phyloP scores from a whole-genome alignment of 2,888 invertebrate species.

The Rhabditoides inermis region DNA sequence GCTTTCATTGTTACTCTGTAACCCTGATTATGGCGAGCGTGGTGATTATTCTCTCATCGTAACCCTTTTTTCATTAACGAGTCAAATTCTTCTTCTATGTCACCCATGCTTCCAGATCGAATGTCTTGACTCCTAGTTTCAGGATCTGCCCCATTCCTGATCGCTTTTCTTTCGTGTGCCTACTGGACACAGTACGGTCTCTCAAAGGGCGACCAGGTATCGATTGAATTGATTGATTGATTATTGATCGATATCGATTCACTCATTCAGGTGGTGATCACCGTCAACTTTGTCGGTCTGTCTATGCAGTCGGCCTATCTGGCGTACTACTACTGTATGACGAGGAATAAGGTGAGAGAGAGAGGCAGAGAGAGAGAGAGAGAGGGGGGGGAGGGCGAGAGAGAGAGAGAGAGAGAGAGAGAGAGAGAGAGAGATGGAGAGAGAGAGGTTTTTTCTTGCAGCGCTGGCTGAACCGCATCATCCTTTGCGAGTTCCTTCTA shows the following conservation, averaged over 20 bases:
- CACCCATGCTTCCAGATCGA: too few relatives aligned
- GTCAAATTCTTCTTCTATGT: too few relatives aligned
- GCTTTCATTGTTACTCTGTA: too few relatives aligned
- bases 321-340: conserved; percentile 67
- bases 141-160: background rate
- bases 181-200: conserved; percentile 78
- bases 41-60: too few relatives aligned
- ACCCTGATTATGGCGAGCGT: too few relatives aligned
- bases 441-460: conserved; percentile 10
- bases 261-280: conserved; percentile 63
- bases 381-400: background rate
- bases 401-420: background rate
- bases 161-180: conserved; percentile 61
- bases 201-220: too few relatives aligned
- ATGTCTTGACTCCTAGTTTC: too few relatives aligned
- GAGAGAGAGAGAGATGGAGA: background rate
- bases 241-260: too few relatives aligned
- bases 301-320: conserved; percentile 68
- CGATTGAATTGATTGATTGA: too few relatives aligned
- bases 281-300: conserved; percentile 70
- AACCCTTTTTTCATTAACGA: too few relatives aligned
- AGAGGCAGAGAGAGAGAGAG: conserved; percentile 3
- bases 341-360: conserved; percentile 52
- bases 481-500: conserved; percentile 19
- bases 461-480: conserved; percentile 17